Percentiles rank a stretch among this genome's conserved stretches.
These are phyloP conservation scores for Ictidomys tridecemlineatus DNA, from an alignment of 2,113 vertebrate genomes.

Conservation along the genomic window DNA sequence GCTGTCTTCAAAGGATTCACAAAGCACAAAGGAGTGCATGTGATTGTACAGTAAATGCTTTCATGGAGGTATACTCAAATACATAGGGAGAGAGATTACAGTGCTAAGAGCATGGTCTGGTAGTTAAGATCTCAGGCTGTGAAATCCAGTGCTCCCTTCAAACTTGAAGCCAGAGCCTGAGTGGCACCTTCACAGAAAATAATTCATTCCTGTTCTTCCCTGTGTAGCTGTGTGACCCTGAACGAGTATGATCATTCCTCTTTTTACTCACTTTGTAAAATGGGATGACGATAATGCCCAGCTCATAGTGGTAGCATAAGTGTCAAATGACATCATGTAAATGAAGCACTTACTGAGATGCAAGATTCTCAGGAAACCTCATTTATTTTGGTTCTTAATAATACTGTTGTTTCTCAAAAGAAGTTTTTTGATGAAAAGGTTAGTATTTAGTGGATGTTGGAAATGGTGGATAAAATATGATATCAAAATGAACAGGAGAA, in stretches of 20 bases:
- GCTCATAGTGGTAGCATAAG: too few species aligned
- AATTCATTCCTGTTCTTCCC: neutral
- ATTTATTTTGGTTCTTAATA: neutral
- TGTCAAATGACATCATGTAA: neutral
- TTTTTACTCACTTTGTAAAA: neutral
- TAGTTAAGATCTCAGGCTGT: neutral
- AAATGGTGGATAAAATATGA: neutral
- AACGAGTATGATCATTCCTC: neutral
- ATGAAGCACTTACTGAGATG: neutral
- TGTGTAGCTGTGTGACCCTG: neutral
- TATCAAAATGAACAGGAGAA: neutral
- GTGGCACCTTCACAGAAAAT: neutral
- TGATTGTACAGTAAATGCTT: neutral
- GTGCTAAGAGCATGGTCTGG: neutral
- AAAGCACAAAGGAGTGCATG: neutral
- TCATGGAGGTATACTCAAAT: neutral
- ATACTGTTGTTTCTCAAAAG: neutral
- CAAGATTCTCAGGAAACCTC: neutral
- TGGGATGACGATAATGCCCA: neutral
- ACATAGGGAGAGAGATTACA: neutral
- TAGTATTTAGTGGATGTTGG: neutral
- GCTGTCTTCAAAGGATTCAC: neutral
- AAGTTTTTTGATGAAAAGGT: neutral
- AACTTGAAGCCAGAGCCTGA: neutral
- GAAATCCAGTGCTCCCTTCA: neutral